phyloP scores from a whole-genome alignment of 2,797 vertebrate species.

The Pseudocheirus occidentalis region DNA sequence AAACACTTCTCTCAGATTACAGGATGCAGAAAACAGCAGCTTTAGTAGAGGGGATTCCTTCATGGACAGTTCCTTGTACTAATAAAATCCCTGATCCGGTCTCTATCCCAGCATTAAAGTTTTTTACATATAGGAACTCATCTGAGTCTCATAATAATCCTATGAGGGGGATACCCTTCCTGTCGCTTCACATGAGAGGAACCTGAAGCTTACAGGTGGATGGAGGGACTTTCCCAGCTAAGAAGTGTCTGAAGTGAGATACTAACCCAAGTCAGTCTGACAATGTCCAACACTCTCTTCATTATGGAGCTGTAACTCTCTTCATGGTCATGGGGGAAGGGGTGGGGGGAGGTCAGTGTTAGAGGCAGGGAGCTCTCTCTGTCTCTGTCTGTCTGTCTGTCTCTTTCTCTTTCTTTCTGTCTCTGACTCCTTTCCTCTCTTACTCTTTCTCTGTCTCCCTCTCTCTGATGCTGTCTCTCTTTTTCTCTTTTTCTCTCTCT shows the following conservation, averaged over 20 bases:
- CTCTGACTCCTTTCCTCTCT: neutral
- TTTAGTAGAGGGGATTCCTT: neutral
- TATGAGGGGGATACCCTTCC: neutral
- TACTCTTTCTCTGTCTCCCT: neutral
- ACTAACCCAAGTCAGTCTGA: neutral
- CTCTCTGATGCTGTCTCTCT: neutral
- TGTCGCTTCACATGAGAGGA: slow-evolving; percentile 6
- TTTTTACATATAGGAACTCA: slow-evolving; percentile 10
- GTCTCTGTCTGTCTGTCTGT: neutral
- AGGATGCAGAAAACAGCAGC: neutral
- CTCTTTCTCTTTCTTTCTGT: neutral
- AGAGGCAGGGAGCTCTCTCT: neutral
- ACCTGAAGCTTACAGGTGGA: slow-evolving; percentile 8
- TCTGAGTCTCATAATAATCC: neutral
- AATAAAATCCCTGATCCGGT: neutral
- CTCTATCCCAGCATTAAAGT: neutral
- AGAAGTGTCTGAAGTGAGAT: neutral
- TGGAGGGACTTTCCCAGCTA: neutral
- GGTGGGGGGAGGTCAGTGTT: neutral
- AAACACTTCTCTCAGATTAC: neutral
- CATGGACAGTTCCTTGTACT: neutral
- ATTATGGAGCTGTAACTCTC: neutral
- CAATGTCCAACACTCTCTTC: neutral
- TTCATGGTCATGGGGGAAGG: neutral
- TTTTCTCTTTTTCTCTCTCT: neutral